phyloP scores from a whole-genome alignment of 2,113 vertebrate species.

The Clarias macrocephalus region DNA sequence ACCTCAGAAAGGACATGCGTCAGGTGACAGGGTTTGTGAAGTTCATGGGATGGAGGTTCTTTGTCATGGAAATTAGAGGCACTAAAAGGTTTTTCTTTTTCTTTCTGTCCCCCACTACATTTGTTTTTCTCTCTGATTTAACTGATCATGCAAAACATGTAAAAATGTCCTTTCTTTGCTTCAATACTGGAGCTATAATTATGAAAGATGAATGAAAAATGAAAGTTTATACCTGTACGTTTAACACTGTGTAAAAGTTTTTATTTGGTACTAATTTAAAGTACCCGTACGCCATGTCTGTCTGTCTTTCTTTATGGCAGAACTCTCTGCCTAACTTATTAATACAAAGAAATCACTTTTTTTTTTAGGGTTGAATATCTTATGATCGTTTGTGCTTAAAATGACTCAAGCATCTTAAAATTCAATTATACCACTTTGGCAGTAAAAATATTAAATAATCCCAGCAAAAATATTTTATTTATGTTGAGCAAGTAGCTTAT shows the following conservation, averaged over 20 bases:
- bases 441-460: no score
- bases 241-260: background rate
- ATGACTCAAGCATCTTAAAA: no score
- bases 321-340: no score
- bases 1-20: constrained; percentile 42
- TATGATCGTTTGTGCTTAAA: no score
- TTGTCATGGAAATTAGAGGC: constrained; percentile 38
- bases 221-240: background rate
- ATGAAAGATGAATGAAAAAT: no score
- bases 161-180: background rate
- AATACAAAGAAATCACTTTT: no score
- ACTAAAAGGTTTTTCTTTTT: background rate
- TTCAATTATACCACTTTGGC: no score
- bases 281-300: no score
- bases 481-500: no score
- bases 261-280: background rate
- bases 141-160: background rate
- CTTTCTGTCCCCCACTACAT: constrained; percentile 50
- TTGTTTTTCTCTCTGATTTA: background rate
- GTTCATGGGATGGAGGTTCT: constrained; percentile 12
- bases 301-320: no score
- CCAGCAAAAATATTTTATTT: no score
- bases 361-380: no score
- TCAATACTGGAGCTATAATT: background rate
- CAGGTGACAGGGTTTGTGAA: constrained; percentile 32